Evolutionary conservation across 2,888 invertebrate species (phyloP).

Genomic region (Nomada ferruginata): DNA sequence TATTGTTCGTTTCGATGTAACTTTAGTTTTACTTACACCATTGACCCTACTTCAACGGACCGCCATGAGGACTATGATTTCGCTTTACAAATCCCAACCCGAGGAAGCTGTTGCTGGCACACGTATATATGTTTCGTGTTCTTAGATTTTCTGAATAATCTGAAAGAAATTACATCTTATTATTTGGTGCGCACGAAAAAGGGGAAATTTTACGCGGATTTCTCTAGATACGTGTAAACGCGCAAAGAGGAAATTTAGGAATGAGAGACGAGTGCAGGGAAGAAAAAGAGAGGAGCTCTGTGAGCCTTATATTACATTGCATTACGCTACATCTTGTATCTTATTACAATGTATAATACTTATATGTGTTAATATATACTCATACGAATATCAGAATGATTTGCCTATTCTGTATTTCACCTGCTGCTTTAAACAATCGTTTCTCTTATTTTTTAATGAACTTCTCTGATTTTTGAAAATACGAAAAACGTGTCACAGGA

Average conservation of each 20-base stretch:
- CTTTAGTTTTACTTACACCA: conserved; percentile 35
- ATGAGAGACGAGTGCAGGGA: neutral
- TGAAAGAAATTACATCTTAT: too few relatives aligned
- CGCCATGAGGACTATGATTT: conserved; percentile 43
- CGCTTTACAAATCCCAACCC: conserved; percentile 53
- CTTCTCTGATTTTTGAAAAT: too few relatives aligned
- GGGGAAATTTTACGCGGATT: neutral
- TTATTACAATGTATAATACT: conserved; percentile 43
- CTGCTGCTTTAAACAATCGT: too few relatives aligned
- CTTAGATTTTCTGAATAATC: neutral
- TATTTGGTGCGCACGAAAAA: neutral
- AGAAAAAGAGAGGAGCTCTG: neutral
- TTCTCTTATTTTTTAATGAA: too few relatives aligned
- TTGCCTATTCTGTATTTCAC: neutral
- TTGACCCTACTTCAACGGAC: conserved; percentile 13
- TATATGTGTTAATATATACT: conserved; percentile 43
- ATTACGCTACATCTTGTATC: conserved; percentile 38
- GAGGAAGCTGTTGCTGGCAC: conserved; percentile 48
- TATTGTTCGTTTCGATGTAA: conserved; percentile 15
- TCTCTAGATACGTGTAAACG: neutral
- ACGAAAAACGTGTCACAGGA: too few relatives aligned
- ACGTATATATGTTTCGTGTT: conserved; percentile 1
- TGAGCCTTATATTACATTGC: conserved; percentile 12
- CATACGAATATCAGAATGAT: conserved; percentile 28
- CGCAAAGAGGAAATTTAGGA: neutral